Base-by-base conservation (phyloP, 2,888 invertebrate genomes). In the Penaeus monodon region DNA sequence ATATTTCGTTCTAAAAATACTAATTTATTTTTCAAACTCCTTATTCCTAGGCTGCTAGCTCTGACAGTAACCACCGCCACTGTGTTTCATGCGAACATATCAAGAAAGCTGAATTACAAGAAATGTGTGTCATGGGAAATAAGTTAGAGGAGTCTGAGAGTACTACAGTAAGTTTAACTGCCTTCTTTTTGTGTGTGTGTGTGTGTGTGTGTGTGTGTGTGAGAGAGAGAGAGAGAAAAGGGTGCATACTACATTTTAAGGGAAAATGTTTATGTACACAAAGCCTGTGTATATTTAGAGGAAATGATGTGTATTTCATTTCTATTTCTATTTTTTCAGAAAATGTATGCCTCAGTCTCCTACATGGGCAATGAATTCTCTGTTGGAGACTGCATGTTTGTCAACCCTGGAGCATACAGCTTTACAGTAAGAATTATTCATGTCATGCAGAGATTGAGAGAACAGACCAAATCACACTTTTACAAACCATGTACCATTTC, bases 351-450 rank as follows among this genome's bases (percentile, higher is more conserved):
- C n/a, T 65, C 87, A 12, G 24, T 84, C 22, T 44, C 27, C 24
- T 88, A 88, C 64, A 24, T 84, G 64, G 92, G 91, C 2, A 66
- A 91, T 80, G 94, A 94, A 38, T 96, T 94, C 91, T 94, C 93
- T 90, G 93, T 95, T 84, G 96, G 96, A 0, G 94, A 94, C 90
- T 95, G 95, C 33, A 95, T 96, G 14, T 96, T 95, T 92, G 92
- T 96, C 0, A 93, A 94, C 88, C 95, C 96, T 0, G 94, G 94
- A 14, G 94, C 94, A 4, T 95, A 95, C 90, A 94, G 93, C 90
- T 94, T 95, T 68, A 94, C 94, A 91, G 89, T 89, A 77, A 85
- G 79, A 65, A 4, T 85, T 49, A 20, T 4, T 82, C n/a, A 22
- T 68, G 17, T 57, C 57, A 1, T 20, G 3, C 57, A 20, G 17